Conservation (phyloP, 2,888 invertebrate genomes). For the Drosophila austrosaltans region DNA sequence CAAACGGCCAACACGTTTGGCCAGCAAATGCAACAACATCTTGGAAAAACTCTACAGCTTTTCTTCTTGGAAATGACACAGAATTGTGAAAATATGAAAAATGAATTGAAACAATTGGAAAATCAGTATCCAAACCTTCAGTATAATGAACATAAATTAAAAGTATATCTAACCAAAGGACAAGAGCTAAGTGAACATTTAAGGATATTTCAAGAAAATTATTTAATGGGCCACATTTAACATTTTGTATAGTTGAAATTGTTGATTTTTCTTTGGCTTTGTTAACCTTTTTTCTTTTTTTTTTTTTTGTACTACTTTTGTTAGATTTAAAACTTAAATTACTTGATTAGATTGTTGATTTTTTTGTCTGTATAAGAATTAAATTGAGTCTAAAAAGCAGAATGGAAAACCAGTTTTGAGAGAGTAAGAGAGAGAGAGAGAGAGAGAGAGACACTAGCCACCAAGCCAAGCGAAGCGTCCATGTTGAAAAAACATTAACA, state of each 20-base stretch:
- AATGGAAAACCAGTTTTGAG: constrained; percentile 39
- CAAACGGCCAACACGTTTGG: constrained; percentile 97
- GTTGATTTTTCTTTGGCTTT: neutral
- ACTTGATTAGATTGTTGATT: constrained; percentile 50
- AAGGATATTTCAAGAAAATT: constrained; percentile 45
- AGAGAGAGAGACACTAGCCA: neutral
- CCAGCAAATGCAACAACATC: constrained; percentile 84
- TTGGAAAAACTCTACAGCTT: constrained; percentile 32
- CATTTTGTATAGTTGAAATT: neutral
- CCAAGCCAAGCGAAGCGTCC: constrained; percentile 36
- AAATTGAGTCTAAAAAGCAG: constrained; percentile 45
- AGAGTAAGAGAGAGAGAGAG: neutral
- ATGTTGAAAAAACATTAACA: constrained; percentile 28
- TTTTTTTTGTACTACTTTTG: constrained; percentile 16
- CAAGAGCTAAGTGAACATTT: constrained; percentile 34
- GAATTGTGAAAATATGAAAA: constrained; percentile 17
- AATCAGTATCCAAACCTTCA: constrained; percentile 25
- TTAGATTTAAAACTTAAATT: constrained; percentile 41
- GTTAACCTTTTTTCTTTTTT: constrained; percentile 14
- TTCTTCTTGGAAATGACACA: constrained; percentile 13
- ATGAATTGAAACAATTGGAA: constrained; percentile 16
- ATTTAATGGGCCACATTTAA: constrained; percentile 16
- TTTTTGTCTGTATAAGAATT: constrained; percentile 38
- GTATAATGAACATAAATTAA: constrained; percentile 26
- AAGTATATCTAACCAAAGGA: constrained; percentile 22